Evolutionary conservation across 30 jellyfish, hydroid and myxozoan genomes (phyloP).

Genomic region (Morbakka virulenta): DNA sequence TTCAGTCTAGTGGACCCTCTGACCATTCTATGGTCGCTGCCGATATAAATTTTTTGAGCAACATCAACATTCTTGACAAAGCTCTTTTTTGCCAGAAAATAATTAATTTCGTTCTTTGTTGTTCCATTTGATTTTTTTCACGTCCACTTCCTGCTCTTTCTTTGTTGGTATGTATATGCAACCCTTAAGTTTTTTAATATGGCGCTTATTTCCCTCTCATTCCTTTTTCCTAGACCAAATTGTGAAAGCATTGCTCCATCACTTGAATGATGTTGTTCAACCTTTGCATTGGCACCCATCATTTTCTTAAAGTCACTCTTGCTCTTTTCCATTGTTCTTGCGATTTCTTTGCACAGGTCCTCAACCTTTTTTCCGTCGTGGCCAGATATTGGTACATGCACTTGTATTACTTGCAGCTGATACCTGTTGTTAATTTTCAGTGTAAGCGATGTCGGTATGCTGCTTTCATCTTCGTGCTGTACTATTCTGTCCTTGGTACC

Average conservation of each 20-base stretch:
- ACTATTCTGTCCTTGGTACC: conserved; percentile 39
- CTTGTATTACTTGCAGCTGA: conserved; percentile 44
- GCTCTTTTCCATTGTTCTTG: conserved; percentile 26
- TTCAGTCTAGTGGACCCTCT: conserved; percentile 21
- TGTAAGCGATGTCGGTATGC: conserved; percentile 48
- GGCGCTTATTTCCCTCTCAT: conserved; percentile 46
- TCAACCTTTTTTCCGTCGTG: conserved; percentile 54
- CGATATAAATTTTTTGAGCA: conserved; percentile 12
- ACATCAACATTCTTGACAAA: conserved; percentile 1
- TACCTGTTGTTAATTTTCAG: conserved; percentile 34
- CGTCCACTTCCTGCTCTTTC: conserved; percentile 27
- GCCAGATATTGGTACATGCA: conserved; percentile 47
- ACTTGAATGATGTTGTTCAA: conserved; percentile 39
- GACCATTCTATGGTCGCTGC: conserved; percentile 51
- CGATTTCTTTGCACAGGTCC: conserved; percentile 24
- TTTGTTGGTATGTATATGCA: conserved; percentile 9
- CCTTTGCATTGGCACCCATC: conserved; percentile 43
- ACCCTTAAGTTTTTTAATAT: conserved; percentile 7
- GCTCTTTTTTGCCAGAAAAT: conserved; percentile 11
- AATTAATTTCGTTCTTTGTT: conserved; percentile 25
- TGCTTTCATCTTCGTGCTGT: conserved; percentile 27
- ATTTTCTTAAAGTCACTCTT: conserved; percentile 12
- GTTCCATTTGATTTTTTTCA: conserved; percentile 10
- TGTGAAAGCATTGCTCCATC: conserved; percentile 41
- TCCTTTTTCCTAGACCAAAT: conserved; percentile 48